A percentile compares a stretch with the other conserved stretches of the same genome.
Conservation (phyloP, 2,888 invertebrate genomes). For the Platypus cylindrus region DNA sequence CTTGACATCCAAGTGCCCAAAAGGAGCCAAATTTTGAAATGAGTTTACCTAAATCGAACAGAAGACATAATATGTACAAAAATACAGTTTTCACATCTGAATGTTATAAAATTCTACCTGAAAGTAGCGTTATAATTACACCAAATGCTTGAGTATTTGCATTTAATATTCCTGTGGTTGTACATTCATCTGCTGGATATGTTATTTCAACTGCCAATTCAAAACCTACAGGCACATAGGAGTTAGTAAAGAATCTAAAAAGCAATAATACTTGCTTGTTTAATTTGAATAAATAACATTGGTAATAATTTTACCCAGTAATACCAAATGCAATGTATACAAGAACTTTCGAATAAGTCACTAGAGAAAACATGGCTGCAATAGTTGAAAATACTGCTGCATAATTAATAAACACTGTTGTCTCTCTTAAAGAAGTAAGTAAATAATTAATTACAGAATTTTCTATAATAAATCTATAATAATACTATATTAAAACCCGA, state of each 20-base stretch:
- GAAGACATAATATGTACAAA: background rate
- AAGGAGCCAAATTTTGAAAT: conserved; percentile 19
- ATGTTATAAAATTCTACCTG: conserved; percentile 13
- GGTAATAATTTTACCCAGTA: conserved; percentile 13
- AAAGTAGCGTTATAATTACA: conserved; percentile 17
- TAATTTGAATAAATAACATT: background rate
- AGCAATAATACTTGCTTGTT: conserved; percentile 1
- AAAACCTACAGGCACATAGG: conserved; percentile 24
- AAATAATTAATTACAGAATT: no score
- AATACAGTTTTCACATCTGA: background rate
- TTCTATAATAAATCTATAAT: background rate
- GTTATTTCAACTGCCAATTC: conserved; percentile 25
- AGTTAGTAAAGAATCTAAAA: conserved; percentile 21
- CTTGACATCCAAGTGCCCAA: conserved; percentile 21
- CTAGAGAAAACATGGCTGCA: conserved; percentile 16
- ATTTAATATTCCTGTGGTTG: conserved; percentile 23
- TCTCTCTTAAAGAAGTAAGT: conserved; percentile 17
- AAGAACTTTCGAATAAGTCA: conserved; percentile 10
- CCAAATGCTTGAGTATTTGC: conserved; percentile 23
- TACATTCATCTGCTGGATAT: conserved; percentile 24
- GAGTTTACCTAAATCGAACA: conserved; percentile 14
- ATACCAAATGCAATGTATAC: conserved; percentile 13
- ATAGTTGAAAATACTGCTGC: conserved; percentile 14
- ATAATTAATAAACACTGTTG: conserved; percentile 17
- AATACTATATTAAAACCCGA: background rate